phyloP scores from a whole-genome alignment of 2,888 invertebrate species.

The Quadroppia sp. region DNA sequence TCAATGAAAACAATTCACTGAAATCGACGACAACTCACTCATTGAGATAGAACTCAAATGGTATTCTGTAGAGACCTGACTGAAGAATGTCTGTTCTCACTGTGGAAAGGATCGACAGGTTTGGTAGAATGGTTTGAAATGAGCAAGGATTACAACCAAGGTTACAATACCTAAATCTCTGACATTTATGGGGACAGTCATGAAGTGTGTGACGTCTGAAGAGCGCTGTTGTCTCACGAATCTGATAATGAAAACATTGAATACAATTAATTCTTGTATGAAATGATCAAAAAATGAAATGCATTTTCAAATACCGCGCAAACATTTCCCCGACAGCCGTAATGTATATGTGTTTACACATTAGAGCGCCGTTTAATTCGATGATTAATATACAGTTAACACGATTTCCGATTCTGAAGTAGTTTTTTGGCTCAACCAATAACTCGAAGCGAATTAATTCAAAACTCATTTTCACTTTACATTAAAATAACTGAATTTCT shows the following conservation, averaged over 20 bases:
- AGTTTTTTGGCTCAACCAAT: neutral
- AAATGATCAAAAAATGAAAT: neutral
- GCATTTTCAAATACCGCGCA: neutral
- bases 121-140: neutral
- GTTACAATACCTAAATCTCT: neutral
- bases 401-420: neutral
- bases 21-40: neutral
- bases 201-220: neutral
- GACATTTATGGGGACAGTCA: neutral
- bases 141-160: neutral
- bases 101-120: neutral
- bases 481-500: too few relatives aligned
- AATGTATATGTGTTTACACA: neutral
- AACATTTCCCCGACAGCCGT: neutral
- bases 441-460: neutral
- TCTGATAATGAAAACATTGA: neutral
- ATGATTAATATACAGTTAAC: slow-evolving; percentile 15
- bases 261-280: neutral
- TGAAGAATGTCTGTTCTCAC: neutral
- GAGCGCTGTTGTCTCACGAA: neutral
- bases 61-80: neutral
- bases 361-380: slow-evolving; percentile 5
- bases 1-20: neutral
- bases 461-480: slow-evolving; percentile 7
- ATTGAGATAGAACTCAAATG: neutral